Evolutionary conservation across 2,113 vertebrate species (phyloP).

Genomic region (Polypterus senegalus): DNA sequence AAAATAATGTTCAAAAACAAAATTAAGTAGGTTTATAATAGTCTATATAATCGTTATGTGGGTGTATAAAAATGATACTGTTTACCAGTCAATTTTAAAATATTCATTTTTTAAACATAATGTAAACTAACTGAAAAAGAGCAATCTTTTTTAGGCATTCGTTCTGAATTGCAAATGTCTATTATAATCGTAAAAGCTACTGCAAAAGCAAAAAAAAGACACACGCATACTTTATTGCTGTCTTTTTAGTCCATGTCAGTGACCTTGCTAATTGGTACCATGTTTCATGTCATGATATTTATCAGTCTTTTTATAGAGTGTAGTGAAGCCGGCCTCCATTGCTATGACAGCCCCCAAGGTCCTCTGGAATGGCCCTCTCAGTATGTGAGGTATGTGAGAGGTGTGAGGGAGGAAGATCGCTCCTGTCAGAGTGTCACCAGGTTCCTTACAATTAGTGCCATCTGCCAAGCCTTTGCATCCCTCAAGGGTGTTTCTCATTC

Average conservation of each 20-base stretch:
- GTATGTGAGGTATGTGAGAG: conserved; percentile 63
- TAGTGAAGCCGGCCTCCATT: conserved; percentile 32
- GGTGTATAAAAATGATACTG: too few species aligned
- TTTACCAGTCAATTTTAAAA: too few species aligned
- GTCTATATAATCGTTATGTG: too few species aligned
- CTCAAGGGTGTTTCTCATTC: conserved; percentile 43
- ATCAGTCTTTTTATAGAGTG: conserved; percentile 42
- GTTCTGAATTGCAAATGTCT: too few species aligned
- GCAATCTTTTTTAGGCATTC: too few species aligned
- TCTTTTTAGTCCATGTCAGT: conserved; percentile 31
- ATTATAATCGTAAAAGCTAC: too few species aligned
- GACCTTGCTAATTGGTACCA: conserved; percentile 35
- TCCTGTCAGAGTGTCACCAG: conserved; percentile 55
- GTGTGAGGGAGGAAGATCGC: conserved; percentile 57
- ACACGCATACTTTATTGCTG: neutral
- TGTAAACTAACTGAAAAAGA: too few species aligned
- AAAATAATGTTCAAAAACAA: too few species aligned
- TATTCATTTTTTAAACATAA: too few species aligned
- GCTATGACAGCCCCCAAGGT: conserved; percentile 50
- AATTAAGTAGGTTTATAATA: too few species aligned
- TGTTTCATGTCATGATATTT: conserved; percentile 30
- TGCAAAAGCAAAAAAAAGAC: too few species aligned
- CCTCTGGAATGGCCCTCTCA: conserved; percentile 46
- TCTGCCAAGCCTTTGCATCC: conserved; percentile 52
- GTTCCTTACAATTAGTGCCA: conserved; percentile 59